Conservation (phyloP, 2,797 vertebrate genomes). For the Oreochromis grahami region DNA sequence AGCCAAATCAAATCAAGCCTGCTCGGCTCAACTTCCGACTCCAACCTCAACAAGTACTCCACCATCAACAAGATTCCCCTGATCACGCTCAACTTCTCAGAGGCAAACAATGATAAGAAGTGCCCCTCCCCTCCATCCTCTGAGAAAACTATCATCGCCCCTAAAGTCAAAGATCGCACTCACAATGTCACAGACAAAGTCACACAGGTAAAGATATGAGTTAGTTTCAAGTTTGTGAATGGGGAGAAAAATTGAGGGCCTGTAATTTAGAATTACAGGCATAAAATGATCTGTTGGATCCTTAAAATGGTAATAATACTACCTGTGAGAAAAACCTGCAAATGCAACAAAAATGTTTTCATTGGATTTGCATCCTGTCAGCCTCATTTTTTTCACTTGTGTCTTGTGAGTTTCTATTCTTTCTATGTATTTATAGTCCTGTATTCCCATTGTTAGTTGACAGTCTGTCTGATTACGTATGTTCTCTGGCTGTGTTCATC, state of each 20-base stretch:
- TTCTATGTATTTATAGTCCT: not conserved
- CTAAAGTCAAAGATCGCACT: slow-evolving; percentile 95
- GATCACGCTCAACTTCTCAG: slow-evolving; percentile 97
- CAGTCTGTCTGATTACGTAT: not conserved
- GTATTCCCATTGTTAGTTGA: not conserved
- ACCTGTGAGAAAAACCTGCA: not conserved
- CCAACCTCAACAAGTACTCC: slow-evolving; percentile 98
- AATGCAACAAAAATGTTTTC: not conserved
- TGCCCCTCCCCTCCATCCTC: slow-evolving; percentile 92
- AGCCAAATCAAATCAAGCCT: slow-evolving; percentile 98
- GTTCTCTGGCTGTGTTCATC: not conserved
- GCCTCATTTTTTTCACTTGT: not conserved
- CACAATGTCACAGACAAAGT: slow-evolving; percentile 99
- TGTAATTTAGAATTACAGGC: not conserved
- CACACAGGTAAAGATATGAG: slow-evolving; percentile 84
- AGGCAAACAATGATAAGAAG: slow-evolving; percentile 93
- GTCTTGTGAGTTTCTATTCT: not conserved
- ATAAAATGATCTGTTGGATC: not conserved
- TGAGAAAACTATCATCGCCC: slow-evolving; percentile 96
- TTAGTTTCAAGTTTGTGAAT: not conserved
- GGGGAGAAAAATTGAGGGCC: not conserved
- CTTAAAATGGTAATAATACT: not conserved
- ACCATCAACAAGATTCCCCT: slow-evolving; percentile 99
- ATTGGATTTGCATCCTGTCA: not conserved
- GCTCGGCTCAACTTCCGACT: slow-evolving; percentile 96